Percentiles rank a stretch among this genome's conserved stretches.
Evolutionary conservation across 30 jellyfish, hydroid and myxozoan genomes (phyloP).

Genomic region (Hydractinia symbiolongicarpus): DNA sequence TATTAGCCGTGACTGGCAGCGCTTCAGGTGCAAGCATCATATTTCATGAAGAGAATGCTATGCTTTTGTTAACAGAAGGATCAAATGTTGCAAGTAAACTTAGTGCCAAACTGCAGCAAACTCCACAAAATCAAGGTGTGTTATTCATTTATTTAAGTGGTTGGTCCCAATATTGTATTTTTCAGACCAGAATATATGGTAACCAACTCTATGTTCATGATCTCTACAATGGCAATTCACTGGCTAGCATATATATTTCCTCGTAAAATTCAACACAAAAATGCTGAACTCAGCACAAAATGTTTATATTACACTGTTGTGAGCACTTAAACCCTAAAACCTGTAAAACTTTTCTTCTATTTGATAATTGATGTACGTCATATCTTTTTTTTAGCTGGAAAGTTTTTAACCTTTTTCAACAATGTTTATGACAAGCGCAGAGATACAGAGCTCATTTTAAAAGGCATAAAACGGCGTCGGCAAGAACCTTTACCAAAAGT

Average conservation of each 20-base stretch:
- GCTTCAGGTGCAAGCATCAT: constrained; percentile 93
- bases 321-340: no score
- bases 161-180: no score
- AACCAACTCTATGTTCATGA: no score
- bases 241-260: no score
- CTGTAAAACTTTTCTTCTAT: no score
- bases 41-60: constrained; percentile 74
- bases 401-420: constrained; percentile 78
- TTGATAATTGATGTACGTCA: no score
- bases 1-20: constrained; percentile 96
- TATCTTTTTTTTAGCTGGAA: constrained; percentile 58
- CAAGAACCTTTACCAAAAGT: constrained; percentile 83
- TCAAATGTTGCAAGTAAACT: constrained; percentile 66
- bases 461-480: constrained; percentile 61
- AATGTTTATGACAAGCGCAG: constrained; percentile 57
- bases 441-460: constrained; percentile 62
- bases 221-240: no score
- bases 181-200: no score
- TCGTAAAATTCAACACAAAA: no score
- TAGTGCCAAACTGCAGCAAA: constrained; percentile 70
- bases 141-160: no score
- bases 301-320: no score
- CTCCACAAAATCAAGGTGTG: constrained; percentile 76
- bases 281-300: no score
- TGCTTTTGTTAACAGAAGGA: constrained; percentile 72